phyloP scores from a whole-genome alignment of 2,888 invertebrate genomes.

The Pseudeuparius sepicola region DNA sequence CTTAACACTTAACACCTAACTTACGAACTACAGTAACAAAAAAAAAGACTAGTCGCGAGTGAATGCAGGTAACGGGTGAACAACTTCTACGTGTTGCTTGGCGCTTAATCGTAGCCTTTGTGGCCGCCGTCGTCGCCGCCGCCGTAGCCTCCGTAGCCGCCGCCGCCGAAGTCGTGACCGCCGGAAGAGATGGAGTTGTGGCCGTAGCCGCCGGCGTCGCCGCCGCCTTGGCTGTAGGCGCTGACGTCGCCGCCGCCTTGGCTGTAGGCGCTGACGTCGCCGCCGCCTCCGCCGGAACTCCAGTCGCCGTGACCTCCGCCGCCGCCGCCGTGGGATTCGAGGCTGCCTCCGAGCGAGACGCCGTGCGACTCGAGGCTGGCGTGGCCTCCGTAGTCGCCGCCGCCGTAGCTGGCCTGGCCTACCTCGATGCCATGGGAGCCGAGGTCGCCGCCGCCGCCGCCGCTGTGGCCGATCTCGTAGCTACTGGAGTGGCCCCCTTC shows the following conservation, averaged over 20 bases:
- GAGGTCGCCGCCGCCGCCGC: slow-evolving; percentile 12
- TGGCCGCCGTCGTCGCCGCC: slow-evolving; percentile 25
- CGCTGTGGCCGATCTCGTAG: slow-evolving; percentile 10
- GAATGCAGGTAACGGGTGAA: slow-evolving; percentile 23
- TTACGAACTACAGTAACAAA: slow-evolving; percentile 19
- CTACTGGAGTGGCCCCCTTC: no score
- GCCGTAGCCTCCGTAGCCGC: slow-evolving; percentile 25
- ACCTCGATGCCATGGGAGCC: slow-evolving; percentile 11
- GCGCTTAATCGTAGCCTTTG: slow-evolving; percentile 27
- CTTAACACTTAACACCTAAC: no score
- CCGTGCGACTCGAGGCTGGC: no score
- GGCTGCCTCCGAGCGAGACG: slow-evolving; percentile 23
- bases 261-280: slow-evolving; percentile 21
- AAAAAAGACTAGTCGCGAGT: slow-evolving; percentile 23
- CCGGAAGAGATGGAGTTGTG: slow-evolving; percentile 21
- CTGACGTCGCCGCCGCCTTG: slow-evolving; percentile 22
- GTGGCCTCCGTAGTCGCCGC: slow-evolving; percentile 27
- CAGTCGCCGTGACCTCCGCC: slow-evolving; percentile 38
- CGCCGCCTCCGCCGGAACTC: slow-evolving; percentile 18
- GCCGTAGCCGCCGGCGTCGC: slow-evolving; percentile 19
- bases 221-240: slow-evolving; percentile 22
- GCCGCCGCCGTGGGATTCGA: slow-evolving; percentile 36
- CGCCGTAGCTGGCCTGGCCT: slow-evolving; percentile 25
- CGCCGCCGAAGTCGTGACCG: slow-evolving; percentile 24
- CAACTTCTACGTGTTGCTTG: slow-evolving; percentile 14